A percentile compares a stretch with the other conserved stretches of the same genome.
phyloP scores from a whole-genome alignment of 2,888 invertebrate species.

The Syritta pipiens region DNA sequence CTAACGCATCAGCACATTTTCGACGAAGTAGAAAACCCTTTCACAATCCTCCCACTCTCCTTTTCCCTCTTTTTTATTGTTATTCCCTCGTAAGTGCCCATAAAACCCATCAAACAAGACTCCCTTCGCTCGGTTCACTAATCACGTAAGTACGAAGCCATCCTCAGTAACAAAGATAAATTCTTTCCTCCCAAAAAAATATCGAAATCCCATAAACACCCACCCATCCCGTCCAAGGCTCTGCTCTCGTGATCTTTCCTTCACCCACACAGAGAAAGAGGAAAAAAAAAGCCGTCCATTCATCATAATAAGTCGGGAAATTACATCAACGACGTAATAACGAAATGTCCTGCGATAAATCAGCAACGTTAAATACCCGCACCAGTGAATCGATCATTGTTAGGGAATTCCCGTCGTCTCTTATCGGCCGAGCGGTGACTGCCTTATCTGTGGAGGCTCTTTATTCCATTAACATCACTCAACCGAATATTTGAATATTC shows the following conservation, averaged over 20 bases:
- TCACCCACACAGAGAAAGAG: too few species aligned
- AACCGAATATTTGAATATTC: constrained; percentile 47
- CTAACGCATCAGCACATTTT: too few species aligned
- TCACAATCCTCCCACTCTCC: too few species aligned
- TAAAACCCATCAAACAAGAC: background rate
- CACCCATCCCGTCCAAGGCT: too few species aligned
- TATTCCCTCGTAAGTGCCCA: background rate
- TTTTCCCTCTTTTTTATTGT: too few species aligned
- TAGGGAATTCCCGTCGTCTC: constrained; percentile 1
- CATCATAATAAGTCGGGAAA: constrained; percentile 51
- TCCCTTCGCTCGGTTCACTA: background rate
- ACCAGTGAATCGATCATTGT: constrained; percentile 60
- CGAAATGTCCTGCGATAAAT: constrained; percentile 50
- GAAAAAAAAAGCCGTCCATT: constrained; percentile 31
- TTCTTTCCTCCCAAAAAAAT: background rate
- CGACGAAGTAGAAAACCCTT: too few species aligned
- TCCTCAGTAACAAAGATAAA: background rate
- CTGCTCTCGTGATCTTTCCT: too few species aligned
- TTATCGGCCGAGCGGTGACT: background rate
- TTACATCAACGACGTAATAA: constrained; percentile 43
- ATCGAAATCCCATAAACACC: constrained; percentile 11
- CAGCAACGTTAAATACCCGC: constrained; percentile 46
- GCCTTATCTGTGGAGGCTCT: constrained; percentile 30
- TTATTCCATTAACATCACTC: constrained; percentile 43
- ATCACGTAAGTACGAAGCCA: background rate